Conservation (phyloP, 1,140 invertebrate genomes). For the Forficula auricularia region DNA sequence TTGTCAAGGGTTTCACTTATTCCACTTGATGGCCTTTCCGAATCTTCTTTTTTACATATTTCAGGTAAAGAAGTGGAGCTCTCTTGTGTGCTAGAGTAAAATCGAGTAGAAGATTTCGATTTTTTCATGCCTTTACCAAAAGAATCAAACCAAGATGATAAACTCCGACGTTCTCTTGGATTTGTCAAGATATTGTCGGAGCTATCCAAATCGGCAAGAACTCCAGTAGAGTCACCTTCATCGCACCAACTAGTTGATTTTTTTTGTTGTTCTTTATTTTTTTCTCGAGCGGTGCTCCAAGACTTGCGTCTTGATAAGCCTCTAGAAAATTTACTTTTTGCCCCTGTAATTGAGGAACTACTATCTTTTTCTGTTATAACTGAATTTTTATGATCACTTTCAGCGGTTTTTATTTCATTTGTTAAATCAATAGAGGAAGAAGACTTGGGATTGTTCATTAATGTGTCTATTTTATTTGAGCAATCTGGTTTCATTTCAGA, state of each 20-base stretch:
- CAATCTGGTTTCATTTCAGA: too few species aligned
- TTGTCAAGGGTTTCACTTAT: not conserved
- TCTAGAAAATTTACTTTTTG: not conserved
- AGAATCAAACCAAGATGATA: constrained; percentile 16
- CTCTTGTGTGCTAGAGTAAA: constrained; percentile 8
- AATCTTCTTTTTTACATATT: not conserved
- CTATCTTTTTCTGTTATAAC: constrained; percentile 1
- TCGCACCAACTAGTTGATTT: constrained; percentile 11
- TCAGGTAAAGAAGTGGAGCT: constrained; percentile 2
- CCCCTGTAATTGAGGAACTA: not conserved
- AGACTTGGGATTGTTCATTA: not conserved
- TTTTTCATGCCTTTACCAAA: constrained; percentile 18
- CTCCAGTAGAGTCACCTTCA: constrained; percentile 18
- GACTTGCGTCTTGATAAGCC: constrained; percentile 5
- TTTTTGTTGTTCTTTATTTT: not conserved
- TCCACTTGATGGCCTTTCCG: not conserved
- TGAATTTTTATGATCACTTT: not conserved
- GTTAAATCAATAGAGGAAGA: not conserved
- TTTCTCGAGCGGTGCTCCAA: constrained; percentile 5
- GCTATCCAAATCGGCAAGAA: constrained; percentile 18
- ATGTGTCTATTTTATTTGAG: not conserved
- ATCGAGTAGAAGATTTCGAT: constrained; percentile 6
- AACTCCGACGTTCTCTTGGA: constrained; percentile 8
- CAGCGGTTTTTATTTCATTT: not conserved
- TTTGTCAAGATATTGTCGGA: constrained; percentile 13